Evolutionary conservation across 2,113 vertebrate species (phyloP).

Genomic region (Datnioides undecimradiatus): DNA sequence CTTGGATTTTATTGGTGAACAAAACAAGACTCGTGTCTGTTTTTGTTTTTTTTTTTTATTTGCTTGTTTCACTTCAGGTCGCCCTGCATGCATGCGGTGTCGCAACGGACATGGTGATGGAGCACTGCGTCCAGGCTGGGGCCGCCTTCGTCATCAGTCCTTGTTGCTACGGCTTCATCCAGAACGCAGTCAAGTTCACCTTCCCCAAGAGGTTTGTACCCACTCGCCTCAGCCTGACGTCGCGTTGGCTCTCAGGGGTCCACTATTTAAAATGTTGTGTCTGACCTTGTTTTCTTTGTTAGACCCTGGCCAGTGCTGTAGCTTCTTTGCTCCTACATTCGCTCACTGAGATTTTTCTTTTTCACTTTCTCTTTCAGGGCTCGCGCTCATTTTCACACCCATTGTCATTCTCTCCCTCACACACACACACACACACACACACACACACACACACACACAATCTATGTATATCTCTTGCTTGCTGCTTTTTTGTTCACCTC

Average conservation of each 20-base stretch:
- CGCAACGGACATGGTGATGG: conserved; percentile 97
- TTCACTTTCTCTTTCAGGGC: conserved; percentile 8
- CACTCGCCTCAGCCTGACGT: not conserved
- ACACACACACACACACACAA: not conserved
- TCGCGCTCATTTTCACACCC: conserved; percentile 15
- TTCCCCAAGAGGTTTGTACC: conserved; percentile 92
- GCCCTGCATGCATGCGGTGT: conserved; percentile 96
- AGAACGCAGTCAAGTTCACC: conserved; percentile 93
- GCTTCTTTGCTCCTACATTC: not conserved
- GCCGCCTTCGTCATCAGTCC: conserved; percentile 94
- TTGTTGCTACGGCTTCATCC: conserved; percentile 98
- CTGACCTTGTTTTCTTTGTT: conserved; percentile 37
- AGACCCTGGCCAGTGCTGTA: not conserved
- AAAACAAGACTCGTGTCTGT: not conserved
- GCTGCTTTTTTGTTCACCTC: conserved; percentile 31
- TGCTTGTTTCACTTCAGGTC: conserved; percentile 83
- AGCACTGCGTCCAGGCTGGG: conserved; percentile 88
- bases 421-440: not conserved
- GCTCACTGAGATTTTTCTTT: not conserved
- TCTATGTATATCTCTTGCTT: conserved; percentile 12
- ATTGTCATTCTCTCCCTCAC: not conserved
- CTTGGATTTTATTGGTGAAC: not conserved
- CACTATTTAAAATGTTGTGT: conserved; percentile 12
- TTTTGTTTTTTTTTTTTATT: too few species aligned
- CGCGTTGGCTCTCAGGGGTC: not conserved